Conservation (phyloP, 2,888 invertebrate genomes). For the Chloromyia formosa region DNA sequence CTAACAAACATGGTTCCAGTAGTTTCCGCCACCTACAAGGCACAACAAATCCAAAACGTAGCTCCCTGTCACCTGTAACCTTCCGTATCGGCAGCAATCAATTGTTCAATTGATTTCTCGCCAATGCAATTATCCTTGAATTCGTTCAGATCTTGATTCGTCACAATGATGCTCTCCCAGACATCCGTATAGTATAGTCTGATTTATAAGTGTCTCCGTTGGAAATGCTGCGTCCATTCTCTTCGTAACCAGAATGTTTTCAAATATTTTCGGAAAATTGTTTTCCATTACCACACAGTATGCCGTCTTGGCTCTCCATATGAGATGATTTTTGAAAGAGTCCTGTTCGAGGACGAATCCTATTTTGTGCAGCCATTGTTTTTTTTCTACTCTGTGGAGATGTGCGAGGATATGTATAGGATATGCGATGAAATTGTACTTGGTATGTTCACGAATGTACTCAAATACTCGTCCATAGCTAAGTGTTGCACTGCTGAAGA, state of each 20-base stretch:
- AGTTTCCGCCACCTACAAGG: not conserved
- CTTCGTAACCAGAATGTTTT: slow-evolving; percentile 29
- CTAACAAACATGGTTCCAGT: not conserved
- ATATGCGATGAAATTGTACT: no score
- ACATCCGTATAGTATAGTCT: not conserved
- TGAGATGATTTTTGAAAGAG: not conserved
- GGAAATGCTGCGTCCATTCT: slow-evolving; percentile 3
- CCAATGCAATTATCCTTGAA: slow-evolving; percentile 42
- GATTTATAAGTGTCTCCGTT: no score
- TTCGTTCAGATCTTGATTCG: not conserved
- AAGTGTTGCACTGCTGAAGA: slow-evolving; percentile 9
- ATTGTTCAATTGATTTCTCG: slow-evolving; percentile 22
- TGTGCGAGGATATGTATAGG: no score
- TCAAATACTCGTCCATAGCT: not conserved
- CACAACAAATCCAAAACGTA: slow-evolving; percentile 3
- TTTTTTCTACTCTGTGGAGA: no score
- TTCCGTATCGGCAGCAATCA: slow-evolving; percentile 34
- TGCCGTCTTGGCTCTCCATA: slow-evolving; percentile 14
- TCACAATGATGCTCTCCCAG: not conserved
- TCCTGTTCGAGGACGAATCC: slow-evolving; percentile 23
- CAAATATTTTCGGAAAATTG: slow-evolving; percentile 35
- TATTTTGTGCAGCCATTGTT: not conserved
- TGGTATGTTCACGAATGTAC: no score
- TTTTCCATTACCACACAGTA: slow-evolving; percentile 24
- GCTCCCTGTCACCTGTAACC: slow-evolving; percentile 25